Evolutionary conservation across 1,140 invertebrate species (phyloP).

Genomic region (Aphelinus atriplicis): DNA sequence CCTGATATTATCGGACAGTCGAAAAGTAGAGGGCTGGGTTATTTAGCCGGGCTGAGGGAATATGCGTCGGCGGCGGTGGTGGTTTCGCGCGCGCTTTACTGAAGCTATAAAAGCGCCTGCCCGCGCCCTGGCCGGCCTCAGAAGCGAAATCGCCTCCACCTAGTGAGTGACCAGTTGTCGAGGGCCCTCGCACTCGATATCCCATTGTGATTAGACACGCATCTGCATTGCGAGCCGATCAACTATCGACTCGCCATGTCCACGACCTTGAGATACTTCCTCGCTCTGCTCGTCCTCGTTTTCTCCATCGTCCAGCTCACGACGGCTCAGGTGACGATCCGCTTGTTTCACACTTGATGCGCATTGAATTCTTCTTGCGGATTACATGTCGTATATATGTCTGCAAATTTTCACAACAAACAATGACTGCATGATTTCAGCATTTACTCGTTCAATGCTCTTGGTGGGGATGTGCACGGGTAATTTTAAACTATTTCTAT

Average conservation of each 20-base stretch:
- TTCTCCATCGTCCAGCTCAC: neutral
- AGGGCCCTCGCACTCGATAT: too few species aligned
- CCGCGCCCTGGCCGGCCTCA: neutral
- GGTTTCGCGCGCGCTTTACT: neutral
- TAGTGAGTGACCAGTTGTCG: too few species aligned
- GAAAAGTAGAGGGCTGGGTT: conserved; percentile 3
- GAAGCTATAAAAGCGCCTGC: conserved; percentile 25
- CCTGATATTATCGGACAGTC: conserved; percentile 14
- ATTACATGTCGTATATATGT: too few species aligned
- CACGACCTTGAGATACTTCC: neutral
- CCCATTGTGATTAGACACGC: neutral
- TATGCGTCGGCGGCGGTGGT: neutral
- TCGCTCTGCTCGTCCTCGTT: neutral
- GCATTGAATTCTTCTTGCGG: too few species aligned
- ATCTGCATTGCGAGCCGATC: neutral
- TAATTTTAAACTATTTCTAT: too few species aligned
- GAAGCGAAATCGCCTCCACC: neutral
- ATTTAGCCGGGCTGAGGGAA: neutral
- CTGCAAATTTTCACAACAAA: too few species aligned
- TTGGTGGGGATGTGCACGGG: too few species aligned
- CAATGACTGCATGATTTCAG: too few species aligned
- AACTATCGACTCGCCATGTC: conserved; percentile 1
- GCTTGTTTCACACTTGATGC: neutral
- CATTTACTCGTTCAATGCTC: too few species aligned
- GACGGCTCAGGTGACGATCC: conserved; percentile 10